These are phyloP conservation scores for Psylliodes chrysocephalus DNA, from an alignment of 2,888 invertebrate species.

Conservation along the genomic window DNA sequence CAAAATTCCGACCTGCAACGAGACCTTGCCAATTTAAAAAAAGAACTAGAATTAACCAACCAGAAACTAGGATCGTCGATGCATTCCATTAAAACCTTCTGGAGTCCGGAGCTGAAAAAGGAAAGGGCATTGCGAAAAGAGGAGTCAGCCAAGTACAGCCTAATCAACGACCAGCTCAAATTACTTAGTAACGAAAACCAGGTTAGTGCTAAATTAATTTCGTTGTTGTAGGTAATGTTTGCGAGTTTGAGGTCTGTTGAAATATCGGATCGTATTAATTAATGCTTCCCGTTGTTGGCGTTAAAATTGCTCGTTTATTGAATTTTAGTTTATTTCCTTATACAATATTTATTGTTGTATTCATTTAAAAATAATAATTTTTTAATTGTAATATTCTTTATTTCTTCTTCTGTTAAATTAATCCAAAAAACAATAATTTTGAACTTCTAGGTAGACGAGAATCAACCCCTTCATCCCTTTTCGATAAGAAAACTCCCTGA, in stretches of 20 bases:
- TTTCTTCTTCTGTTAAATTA: too few relatives aligned
- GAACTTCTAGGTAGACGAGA: too few relatives aligned
- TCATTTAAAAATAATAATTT: too few relatives aligned
- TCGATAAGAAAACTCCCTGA: too few relatives aligned
- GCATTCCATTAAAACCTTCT: constrained; percentile 99
- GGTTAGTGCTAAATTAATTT: constrained; percentile 68
- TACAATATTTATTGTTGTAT: too few relatives aligned
- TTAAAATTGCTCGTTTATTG: too few relatives aligned
- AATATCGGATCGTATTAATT: background rate
- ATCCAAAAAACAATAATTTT: too few relatives aligned
- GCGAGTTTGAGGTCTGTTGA: background rate
- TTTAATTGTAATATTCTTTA: too few relatives aligned
- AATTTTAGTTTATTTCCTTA: too few relatives aligned
- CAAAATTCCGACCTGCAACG: constrained; percentile 95
- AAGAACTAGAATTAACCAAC: constrained; percentile 94
- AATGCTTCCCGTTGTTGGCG: background rate
- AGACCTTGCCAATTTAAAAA: constrained; percentile 91
- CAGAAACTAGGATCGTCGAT: constrained; percentile 98
- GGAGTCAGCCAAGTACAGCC: constrained; percentile 96
- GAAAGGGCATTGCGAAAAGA: constrained; percentile 96
- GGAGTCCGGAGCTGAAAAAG: constrained; percentile 99
- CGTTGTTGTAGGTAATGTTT: background rate
- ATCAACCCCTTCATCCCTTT: too few relatives aligned
- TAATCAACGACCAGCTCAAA: constrained; percentile 96
- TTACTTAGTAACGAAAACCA: constrained; percentile 96